Base-by-base conservation (phyloP, 2,113 vertebrate species). In the Marcusenius ussheri region DNA sequence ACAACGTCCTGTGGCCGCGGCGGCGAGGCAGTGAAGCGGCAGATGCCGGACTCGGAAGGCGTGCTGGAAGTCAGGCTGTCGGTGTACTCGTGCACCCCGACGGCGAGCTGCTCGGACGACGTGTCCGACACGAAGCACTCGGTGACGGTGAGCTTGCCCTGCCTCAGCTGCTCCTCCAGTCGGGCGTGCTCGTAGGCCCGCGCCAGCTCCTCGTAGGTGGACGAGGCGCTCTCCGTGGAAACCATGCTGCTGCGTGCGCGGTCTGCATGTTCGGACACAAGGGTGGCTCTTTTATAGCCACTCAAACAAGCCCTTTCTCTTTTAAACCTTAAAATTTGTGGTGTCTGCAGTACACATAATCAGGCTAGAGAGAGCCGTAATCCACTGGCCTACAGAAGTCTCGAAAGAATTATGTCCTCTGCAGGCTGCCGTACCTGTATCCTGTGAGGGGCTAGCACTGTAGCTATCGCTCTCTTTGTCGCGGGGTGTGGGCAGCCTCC, bases 71-170 rank as follows among this genome's bases (percentile, higher is more conserved):
- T 97, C 94, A 99, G 96, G 93, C 98, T 99, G 97, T 99, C 98
- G 1, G 98, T 99, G 96, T 99, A 99, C 95, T 99, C 98, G 4
- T 99, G 99, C 92, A 98, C 99, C 95, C 98, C 98, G 89, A 98
- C 98, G 53, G 98, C 98, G 95, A 99, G 96, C 96, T 99, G 98
- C 95, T 99, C 98, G 0, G 98, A 99, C 0, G 98, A 99, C 0
- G 98, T 99, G 96, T 99, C 98, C 0, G 98, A 99, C 92, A 99
- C 99, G 96, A 99, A 99, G 96, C 98, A 99, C 90, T 99, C 98
- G 0, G 98, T 99, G 95, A 99, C 98, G 94, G 98, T 99, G 96
- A 99, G 99, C 94, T 99, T 99, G 94, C 98, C 98, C 1, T 99
- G 98, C 84, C 98, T 95, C 93, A 99, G 96, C 94, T 99, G 98